Evolutionary conservation across 64 coral and sea anemone species (phyloP).

Genomic region (Stylophora pistillata): DNA sequence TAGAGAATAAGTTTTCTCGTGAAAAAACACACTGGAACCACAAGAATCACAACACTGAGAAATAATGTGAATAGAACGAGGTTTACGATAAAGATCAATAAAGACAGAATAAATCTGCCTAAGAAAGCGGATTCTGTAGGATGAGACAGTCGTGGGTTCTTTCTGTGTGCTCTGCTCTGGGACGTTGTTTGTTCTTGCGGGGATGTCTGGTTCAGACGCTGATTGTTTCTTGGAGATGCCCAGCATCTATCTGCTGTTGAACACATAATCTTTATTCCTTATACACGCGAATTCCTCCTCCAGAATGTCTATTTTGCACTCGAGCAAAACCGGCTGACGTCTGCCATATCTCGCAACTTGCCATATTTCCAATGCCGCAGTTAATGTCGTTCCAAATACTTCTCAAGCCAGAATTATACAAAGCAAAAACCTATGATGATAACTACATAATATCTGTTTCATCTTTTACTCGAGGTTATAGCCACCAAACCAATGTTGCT

Average conservation of each 20-base stretch:
- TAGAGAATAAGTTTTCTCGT: conserved; percentile 53
- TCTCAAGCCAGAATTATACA: neutral
- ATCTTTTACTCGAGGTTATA: neutral
- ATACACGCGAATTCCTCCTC: neutral
- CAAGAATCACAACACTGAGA: conserved; percentile 35
- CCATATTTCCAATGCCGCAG: neutral
- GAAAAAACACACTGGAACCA: conserved; percentile 62
- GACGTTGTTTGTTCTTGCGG: conserved; percentile 7
- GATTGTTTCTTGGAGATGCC: conserved; percentile 30
- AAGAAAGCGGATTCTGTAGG: conserved; percentile 73
- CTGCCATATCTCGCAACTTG: neutral
- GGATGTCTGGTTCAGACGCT: conserved; percentile 18
- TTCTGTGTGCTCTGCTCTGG: neutral
- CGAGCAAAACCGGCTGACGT: neutral
- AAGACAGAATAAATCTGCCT: conserved; percentile 43
- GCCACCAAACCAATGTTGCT: neutral
- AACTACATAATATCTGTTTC: neutral
- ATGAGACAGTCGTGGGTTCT: conserved; percentile 71
- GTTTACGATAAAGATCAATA: conserved; percentile 51
- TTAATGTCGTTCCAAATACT: too few species aligned
- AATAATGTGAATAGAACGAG: conserved; percentile 56
- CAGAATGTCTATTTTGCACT: neutral
- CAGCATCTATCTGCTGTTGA: conserved; percentile 33
- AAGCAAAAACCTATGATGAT: neutral
- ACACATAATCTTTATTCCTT: conserved; percentile 7